phyloP scores from a whole-genome alignment of 2,888 invertebrate genomes.

The Cephonodes hylas region DNA sequence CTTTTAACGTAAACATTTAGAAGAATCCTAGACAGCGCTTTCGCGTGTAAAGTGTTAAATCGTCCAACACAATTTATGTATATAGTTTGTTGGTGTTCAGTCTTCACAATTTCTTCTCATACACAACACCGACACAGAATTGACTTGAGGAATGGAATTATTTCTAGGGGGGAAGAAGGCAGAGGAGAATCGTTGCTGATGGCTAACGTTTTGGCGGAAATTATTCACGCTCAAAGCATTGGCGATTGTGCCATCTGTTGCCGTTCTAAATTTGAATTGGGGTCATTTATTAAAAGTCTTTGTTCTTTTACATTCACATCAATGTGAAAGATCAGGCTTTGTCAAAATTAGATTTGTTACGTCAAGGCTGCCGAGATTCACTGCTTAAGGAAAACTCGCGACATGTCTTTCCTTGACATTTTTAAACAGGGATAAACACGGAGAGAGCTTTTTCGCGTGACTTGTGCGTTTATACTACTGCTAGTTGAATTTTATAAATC shows the following conservation, averaged over 20 bases:
- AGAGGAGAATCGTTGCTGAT: constrained; percentile 14
- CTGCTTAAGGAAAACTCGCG: neutral
- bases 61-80: constrained; percentile 10
- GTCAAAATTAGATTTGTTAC: constrained; percentile 2
- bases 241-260: constrained; percentile 60
- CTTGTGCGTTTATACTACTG: neutral
- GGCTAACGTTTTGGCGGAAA: constrained; percentile 55
- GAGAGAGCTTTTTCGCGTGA: neutral
- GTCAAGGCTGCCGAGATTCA: neutral
- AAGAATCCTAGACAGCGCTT: constrained; percentile 30
- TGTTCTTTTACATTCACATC: constrained; percentile 5
- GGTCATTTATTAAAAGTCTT: constrained; percentile 58
- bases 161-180: constrained; percentile 25
- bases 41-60: constrained; percentile 35
- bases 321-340: constrained; percentile 27
- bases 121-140: constrained; percentile 40
- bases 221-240: constrained; percentile 47
- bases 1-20: too few relatives aligned
- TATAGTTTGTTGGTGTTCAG: constrained; percentile 27
- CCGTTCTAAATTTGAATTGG: constrained; percentile 57
- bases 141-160: constrained; percentile 49
- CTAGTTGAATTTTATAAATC: neutral
- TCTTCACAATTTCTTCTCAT: constrained; percentile 53
- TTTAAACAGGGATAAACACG: neutral
- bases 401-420: neutral